A percentile compares a stretch with the other conserved stretches of the same genome.
phyloP scores from a whole-genome alignment of 2,888 invertebrate genomes.

The Dryobotodes eremita region DNA sequence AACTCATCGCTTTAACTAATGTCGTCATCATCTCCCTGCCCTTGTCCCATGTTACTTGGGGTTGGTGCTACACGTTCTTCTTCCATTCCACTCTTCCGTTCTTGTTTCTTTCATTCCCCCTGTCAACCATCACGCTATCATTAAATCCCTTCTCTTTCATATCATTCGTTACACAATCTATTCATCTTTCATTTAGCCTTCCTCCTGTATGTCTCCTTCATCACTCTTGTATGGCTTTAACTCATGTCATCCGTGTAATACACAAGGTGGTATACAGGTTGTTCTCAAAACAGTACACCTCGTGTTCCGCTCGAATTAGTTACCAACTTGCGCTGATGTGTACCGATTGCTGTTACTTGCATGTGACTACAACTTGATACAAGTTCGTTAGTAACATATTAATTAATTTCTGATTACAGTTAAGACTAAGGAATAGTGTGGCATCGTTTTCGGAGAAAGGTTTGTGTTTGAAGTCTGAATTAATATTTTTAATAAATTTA shows the following conservation, averaged over 20 bases:
- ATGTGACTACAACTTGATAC: constrained; percentile 28
- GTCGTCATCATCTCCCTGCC: neutral
- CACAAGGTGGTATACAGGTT: constrained; percentile 10
- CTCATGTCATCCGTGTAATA: neutral
- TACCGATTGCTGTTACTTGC: constrained; percentile 43
- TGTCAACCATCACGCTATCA: neutral
- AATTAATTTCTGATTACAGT: constrained; percentile 42
- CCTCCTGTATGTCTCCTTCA: neutral
- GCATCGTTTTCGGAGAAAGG: neutral
- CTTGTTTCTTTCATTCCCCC: too few species aligned
- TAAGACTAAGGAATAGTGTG: neutral
- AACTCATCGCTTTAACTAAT: neutral
- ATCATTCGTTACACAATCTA: neutral
- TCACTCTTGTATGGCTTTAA: neutral
- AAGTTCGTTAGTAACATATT: constrained; percentile 31
- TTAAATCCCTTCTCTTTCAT: neutral
- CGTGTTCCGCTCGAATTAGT: constrained; percentile 37
- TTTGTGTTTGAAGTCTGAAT: neutral
- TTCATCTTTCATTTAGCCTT: neutral
- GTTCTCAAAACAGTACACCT: constrained; percentile 28
- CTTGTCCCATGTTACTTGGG: neutral
- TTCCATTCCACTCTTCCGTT: too few species aligned
- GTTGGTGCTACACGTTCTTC: neutral
- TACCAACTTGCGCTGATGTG: constrained; percentile 47
- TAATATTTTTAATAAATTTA: neutral